These are phyloP conservation scores for Cheilosia scutellata DNA, from an alignment of 2,888 invertebrate species.

Conservation along the genomic window DNA sequence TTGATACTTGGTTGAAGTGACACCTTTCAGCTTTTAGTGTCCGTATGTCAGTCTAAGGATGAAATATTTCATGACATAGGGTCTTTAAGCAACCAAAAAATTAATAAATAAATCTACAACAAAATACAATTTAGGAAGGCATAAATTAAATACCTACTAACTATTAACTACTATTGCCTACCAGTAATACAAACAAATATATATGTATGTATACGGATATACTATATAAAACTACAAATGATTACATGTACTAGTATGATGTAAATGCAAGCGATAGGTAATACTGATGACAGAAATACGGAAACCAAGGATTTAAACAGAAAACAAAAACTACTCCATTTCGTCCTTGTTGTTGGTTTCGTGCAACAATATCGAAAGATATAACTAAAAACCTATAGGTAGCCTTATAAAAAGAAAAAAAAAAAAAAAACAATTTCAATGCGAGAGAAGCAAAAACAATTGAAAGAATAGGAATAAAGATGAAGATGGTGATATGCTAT, in stretches of 20 bases:
- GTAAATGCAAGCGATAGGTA: not conserved
- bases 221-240: not conserved
- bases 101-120: not conserved
- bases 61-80: slow-evolving; percentile 43
- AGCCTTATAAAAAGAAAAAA: not conserved
- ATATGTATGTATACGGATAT: not conserved
- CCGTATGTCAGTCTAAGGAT: slow-evolving; percentile 47
- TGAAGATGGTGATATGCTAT: slow-evolving; percentile 37
- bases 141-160: not conserved
- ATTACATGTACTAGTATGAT: no score
- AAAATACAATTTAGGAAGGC: not conserved
- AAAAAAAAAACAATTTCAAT: slow-evolving; percentile 14
- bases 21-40: not conserved
- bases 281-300: slow-evolving; percentile 12
- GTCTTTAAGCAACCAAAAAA: slow-evolving; percentile 15
- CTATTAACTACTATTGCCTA: not conserved
- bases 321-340: slow-evolving; percentile 1
- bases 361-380: slow-evolving; percentile 6
- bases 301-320: not conserved
- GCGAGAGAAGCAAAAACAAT: slow-evolving; percentile 20
- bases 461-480: slow-evolving; percentile 26
- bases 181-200: slow-evolving; percentile 3
- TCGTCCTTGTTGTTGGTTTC: slow-evolving; percentile 22
- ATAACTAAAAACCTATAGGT: not conserved
- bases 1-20: not conserved